Conservation (phyloP, 2,888 invertebrate genomes). For the Quadriops clusia region DNA sequence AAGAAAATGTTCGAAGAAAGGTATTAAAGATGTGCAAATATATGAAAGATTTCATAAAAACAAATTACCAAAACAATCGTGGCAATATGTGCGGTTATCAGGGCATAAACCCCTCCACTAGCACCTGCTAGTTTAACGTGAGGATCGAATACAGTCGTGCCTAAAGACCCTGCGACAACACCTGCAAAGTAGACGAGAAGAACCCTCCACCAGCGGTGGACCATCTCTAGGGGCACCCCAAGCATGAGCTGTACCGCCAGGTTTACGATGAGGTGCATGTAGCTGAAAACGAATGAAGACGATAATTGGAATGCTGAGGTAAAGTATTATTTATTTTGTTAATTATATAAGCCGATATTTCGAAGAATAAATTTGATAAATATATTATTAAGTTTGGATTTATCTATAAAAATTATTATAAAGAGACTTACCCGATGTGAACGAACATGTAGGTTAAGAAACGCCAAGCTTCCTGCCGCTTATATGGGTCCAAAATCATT, state of each 20-base stretch:
- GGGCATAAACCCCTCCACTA: slow-evolving; percentile 88
- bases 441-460: slow-evolving; percentile 93
- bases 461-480: slow-evolving; percentile 83
- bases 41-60: slow-evolving; percentile 2
- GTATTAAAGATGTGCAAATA: neutral
- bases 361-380: too few relatives aligned
- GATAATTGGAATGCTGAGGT: slow-evolving; percentile 6
- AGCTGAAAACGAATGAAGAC: slow-evolving; percentile 48
- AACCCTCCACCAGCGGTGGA: slow-evolving; percentile 91
- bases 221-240: slow-evolving; percentile 91
- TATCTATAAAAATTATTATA: neutral
- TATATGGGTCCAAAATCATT: slow-evolving; percentile 80
- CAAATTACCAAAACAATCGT: slow-evolving; percentile 72
- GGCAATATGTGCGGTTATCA: slow-evolving; percentile 87
- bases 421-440: slow-evolving; percentile 69
- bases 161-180: slow-evolving; percentile 73
- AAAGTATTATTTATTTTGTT: too few relatives aligned
- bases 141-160: slow-evolving; percentile 71
- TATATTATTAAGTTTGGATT: neutral
- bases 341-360: too few relatives aligned
- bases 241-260: slow-evolving; percentile 83
- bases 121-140: slow-evolving; percentile 79
- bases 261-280: slow-evolving; percentile 82
- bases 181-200: slow-evolving; percentile 72
- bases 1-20: slow-evolving; percentile 1